Conservation (phyloP, 1,140 invertebrate genomes). For the Drosophila orosa region DNA sequence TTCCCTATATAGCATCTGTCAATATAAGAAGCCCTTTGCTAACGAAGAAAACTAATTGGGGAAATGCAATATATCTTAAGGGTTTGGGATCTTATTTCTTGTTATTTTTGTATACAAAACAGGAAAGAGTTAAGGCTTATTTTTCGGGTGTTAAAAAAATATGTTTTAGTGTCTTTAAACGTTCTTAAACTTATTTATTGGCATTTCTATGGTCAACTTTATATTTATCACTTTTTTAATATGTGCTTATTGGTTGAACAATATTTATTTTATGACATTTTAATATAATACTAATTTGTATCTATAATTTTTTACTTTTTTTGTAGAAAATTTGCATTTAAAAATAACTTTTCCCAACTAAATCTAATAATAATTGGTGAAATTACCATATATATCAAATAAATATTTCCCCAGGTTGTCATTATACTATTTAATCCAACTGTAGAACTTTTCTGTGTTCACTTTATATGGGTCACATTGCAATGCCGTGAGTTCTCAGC, state of each 20-base stretch:
- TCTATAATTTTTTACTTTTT: not conserved
- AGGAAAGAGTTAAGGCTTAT: not conserved
- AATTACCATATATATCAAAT: not conserved
- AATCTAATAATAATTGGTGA: not conserved
- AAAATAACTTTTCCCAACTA: not conserved
- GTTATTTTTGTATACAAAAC: not conserved
- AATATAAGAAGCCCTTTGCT: slow-evolving; percentile 3
- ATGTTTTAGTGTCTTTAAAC: not conserved
- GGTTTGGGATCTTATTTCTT: not conserved
- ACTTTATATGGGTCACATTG: slow-evolving; percentile 42
- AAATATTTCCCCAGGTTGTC: not conserved
- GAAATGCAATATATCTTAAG: not conserved
- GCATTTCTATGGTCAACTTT: not conserved
- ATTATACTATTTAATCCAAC: slow-evolving; percentile 19
- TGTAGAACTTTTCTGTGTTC: slow-evolving; percentile 20
- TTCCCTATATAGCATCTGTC: slow-evolving; percentile 10
- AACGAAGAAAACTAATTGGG: not conserved
- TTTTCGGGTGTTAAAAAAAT: too few species aligned
- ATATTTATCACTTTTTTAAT: not conserved
- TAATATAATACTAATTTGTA: not conserved
- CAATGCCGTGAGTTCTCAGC: slow-evolving; percentile 26
- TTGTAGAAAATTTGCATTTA: not conserved
- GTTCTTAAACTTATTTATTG: not conserved
- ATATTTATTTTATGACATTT: not conserved
- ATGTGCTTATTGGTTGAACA: not conserved